Evolutionary conservation across 2,888 invertebrate genomes (phyloP).

Genomic region (Pollenia amentaria): DNA sequence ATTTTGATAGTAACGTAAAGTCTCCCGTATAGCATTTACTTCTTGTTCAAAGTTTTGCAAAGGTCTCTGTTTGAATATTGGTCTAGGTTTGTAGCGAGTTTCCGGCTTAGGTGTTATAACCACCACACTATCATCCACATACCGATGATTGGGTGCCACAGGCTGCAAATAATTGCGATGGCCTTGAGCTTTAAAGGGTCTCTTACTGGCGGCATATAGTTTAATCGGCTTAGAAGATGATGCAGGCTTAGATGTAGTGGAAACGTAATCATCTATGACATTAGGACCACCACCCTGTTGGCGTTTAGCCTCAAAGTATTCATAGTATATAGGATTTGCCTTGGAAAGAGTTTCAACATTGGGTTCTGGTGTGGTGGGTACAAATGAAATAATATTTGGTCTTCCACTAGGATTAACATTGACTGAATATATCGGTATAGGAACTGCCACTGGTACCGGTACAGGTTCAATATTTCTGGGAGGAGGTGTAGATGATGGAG

Average conservation of each 20-base stretch:
- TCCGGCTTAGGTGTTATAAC: conserved; percentile 86
- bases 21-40: conserved; percentile 88
- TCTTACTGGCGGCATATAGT: conserved; percentile 77
- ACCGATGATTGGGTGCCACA: conserved; percentile 76
- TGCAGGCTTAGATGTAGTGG: conserved; percentile 76
- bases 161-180: conserved; percentile 74
- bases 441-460: conserved; percentile 81
- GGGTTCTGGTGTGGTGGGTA: conserved; percentile 79
- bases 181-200: conserved; percentile 77
- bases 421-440: conserved; percentile 80
- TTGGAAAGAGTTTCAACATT: conserved; percentile 79
- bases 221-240: conserved; percentile 76
- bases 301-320: conserved; percentile 84
- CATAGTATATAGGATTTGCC: conserved; percentile 84
- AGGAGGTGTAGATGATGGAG: conserved; percentile 82
- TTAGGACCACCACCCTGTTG: conserved; percentile 77
- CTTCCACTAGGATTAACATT: conserved; percentile 77
- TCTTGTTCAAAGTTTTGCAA: conserved; percentile 87
- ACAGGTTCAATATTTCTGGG: conserved; percentile 77
- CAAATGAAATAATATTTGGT: conserved; percentile 79
- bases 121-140: conserved; percentile 79
- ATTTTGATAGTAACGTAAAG: conserved; percentile 87
- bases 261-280: conserved; percentile 78
- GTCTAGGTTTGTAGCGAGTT: conserved; percentile 78
- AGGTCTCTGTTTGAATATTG: conserved; percentile 77